These are phyloP conservation scores for Leptobrachium leishanense DNA, from an alignment of 2,113 vertebrate genomes.

Conservation along the genomic window DNA sequence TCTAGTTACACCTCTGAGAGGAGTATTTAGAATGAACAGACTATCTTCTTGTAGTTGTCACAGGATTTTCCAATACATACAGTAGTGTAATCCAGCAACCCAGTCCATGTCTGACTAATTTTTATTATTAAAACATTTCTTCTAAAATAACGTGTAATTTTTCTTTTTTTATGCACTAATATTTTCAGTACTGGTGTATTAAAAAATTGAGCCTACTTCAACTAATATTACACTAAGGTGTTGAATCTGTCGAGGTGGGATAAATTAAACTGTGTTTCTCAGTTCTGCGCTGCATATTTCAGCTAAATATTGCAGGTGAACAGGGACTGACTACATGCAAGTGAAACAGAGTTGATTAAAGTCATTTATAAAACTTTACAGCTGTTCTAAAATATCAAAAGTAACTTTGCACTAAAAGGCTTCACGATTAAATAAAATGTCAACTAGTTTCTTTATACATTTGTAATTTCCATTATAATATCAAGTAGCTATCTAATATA, in stretches of 20 bases:
- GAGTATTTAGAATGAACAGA: too few relatives aligned
- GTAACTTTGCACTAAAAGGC: neutral
- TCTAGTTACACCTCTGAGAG: too few relatives aligned
- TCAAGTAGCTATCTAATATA: too few relatives aligned
- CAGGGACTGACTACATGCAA: neutral
- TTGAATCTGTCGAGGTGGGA: neutral
- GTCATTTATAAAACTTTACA: neutral
- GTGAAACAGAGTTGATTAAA: neutral
- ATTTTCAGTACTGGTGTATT: neutral
- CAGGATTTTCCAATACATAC: too few relatives aligned
- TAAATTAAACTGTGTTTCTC: neutral
- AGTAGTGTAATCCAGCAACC: too few relatives aligned
- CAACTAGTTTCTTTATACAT: too few relatives aligned
- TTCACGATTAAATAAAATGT: neutral
- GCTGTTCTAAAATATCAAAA: neutral
- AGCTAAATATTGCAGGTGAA: neutral
- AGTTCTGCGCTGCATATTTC: neutral
- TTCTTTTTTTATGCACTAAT: neutral
- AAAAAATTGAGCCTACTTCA: neutral
- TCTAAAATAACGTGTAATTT: too few relatives aligned
- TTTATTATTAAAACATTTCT: too few relatives aligned
- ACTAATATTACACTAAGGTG: neutral
- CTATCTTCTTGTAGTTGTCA: too few relatives aligned
- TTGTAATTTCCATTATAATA: too few relatives aligned
- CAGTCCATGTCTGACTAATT: too few relatives aligned